Base-by-base conservation (phyloP, 2,797 vertebrate species). In the Gymnothorax reevesii region DNA sequence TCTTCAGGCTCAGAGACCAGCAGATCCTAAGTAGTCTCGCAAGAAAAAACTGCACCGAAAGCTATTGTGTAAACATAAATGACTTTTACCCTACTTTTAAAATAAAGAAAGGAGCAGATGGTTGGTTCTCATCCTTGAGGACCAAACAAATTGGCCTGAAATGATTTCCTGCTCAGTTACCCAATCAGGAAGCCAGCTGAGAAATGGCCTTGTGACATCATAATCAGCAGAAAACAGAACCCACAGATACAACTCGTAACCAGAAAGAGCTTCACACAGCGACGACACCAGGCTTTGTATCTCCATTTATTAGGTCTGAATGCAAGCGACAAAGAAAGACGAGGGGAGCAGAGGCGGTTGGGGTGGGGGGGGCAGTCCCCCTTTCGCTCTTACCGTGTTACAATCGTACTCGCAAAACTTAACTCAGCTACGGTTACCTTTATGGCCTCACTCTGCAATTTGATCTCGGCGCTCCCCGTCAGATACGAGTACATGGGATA, bases 271-370 rank as follows among this genome's bases (percentile, higher is more conserved):
- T 87, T 77, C 91, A 25, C 77, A 79, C 13, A 88, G 92, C 92
- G 92, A 94, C 91, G 92, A 93, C 93, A 93, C 90, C 88, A 90
- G 91, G 89, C 84, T 86, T 84, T 87, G 84, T 83, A 42, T 75
- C 49, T 85, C 49, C 52, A n/a, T 95, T 94, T 95, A 94, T 94
- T 59, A 88, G 57, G 27, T 86, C 6, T 90, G 90, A 92, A 91
- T 93, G 92, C 92, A 93, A 93, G 84, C 57, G 91, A 94, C 90
- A 52, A 88, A 89, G 92, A 91, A 89, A 85, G 82, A 62, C 59
- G 25, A 42, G 20, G 62, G 62, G 42, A 6, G 33, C 33, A 42
- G 33, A 42, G 52, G 60, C 42, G 75, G 57, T n/a, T n/a, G n/a
- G 17, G 83, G 13, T 0, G 20, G 27, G 22, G 15, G 33, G 71